A percentile compares a stretch with the other conserved stretches of the same genome.
phyloP scores from a whole-genome alignment of 2,888 invertebrate genomes.

The Pristionchus japonicus region DNA sequence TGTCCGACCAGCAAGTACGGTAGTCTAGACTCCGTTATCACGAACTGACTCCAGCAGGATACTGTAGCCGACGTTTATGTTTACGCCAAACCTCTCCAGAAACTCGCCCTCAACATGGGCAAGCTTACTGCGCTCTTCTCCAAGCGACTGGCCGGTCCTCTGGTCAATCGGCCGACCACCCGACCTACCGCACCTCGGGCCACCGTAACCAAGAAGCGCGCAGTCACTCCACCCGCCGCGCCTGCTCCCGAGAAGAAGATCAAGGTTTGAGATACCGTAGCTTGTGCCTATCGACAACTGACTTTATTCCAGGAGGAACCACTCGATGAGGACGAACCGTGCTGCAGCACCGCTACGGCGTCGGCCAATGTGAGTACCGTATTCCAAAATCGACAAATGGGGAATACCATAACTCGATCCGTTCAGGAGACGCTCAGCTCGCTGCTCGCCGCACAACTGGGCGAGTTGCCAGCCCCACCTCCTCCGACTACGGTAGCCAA shows the following conservation, averaged over 20 bases:
- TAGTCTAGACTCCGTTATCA: not conserved
- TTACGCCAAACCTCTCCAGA: too few species aligned
- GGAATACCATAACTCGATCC: not conserved
- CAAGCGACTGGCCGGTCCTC: not conserved
- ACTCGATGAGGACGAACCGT: not conserved
- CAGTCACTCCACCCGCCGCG: not conserved
- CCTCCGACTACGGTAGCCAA: not conserved
- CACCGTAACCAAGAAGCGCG: not conserved
- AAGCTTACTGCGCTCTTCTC: not conserved
- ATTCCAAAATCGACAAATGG: not conserved
- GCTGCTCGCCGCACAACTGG: not conserved
- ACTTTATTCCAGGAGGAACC: not conserved
- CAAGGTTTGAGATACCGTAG: not conserved
- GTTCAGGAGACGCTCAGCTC: conserved; percentile 31
- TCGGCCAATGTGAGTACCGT: conserved; percentile 13
- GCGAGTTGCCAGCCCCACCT: not conserved
- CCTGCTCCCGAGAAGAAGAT: not conserved
- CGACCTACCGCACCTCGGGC: not conserved
- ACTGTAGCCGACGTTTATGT: not conserved
- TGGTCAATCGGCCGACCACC: not conserved
- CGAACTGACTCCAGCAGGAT: not conserved
- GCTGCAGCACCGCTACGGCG: not conserved
- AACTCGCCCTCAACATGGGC: conserved; percentile 7
- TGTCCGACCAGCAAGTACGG: not conserved
- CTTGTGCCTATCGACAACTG: not conserved